These are phyloP conservation scores for Chesias legatella DNA, from an alignment of 2,888 invertebrate genomes.

Conservation along the genomic window DNA sequence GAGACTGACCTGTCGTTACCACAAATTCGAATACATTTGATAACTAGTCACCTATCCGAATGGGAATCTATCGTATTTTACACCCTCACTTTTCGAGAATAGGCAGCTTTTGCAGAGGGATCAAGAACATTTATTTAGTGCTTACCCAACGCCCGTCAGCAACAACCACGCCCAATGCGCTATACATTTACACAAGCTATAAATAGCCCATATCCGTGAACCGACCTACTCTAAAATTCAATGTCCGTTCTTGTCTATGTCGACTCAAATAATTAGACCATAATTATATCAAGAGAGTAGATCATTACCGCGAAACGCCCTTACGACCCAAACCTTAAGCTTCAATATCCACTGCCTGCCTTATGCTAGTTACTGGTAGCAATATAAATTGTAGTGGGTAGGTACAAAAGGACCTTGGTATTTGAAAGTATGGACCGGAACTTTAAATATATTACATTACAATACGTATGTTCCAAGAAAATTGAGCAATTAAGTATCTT, in stretches of 20 bases:
- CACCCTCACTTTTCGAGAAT: too few species aligned
- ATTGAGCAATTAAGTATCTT: slow-evolving; percentile 34
- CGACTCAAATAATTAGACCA: slow-evolving; percentile 44
- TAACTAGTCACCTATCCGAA: too few species aligned
- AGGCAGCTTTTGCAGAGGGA: too few species aligned
- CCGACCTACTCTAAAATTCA: slow-evolving; percentile 38
- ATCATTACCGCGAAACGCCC: slow-evolving; percentile 11
- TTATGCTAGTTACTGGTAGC: slow-evolving; percentile 23
- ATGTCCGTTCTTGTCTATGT: slow-evolving; percentile 31
- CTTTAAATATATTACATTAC: slow-evolving; percentile 36
- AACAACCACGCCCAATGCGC: background rate
- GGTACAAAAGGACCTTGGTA: slow-evolving; percentile 52
- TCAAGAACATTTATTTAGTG: too few species aligned
- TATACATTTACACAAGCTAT: background rate
- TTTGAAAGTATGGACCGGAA: slow-evolving; percentile 69
- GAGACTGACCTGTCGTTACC: too few species aligned
- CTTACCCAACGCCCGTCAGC: too few species aligned
- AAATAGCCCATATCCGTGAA: slow-evolving; percentile 17
- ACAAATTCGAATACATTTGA: too few species aligned
- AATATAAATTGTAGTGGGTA: slow-evolving; percentile 31
- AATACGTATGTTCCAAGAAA: slow-evolving; percentile 41
- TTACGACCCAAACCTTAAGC: slow-evolving; percentile 24
- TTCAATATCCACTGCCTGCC: slow-evolving; percentile 21
- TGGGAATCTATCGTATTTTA: too few species aligned
- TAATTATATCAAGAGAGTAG: slow-evolving; percentile 39